A percentile compares a stretch with the other conserved stretches of the same genome.
Conservation (phyloP, 2,797 vertebrate species). For the Gymnoscopelus braueri region DNA sequence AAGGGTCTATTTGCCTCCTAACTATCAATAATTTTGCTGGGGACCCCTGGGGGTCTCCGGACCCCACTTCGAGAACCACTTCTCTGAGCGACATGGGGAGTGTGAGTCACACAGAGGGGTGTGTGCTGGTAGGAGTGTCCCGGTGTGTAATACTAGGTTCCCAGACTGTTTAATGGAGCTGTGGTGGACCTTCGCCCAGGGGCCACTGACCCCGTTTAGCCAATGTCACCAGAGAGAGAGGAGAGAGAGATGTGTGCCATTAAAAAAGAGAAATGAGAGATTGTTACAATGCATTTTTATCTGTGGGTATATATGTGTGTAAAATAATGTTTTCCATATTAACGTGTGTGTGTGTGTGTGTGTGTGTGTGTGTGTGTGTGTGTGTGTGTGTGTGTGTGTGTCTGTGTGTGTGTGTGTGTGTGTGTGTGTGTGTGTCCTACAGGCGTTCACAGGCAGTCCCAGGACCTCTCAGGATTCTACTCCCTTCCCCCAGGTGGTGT, state of each 20-base stretch:
- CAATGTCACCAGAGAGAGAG: too few relatives aligned
- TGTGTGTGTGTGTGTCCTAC: slow-evolving; percentile 51
- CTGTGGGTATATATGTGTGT: too few relatives aligned
- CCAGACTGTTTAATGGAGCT: slow-evolving; percentile 63
- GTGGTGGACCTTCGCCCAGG: slow-evolving; percentile 13
- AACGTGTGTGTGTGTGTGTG: slow-evolving; percentile 4
- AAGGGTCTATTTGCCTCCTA: too few relatives aligned
- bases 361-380: neutral
- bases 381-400: slow-evolving; percentile 19
- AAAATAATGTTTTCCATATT: too few relatives aligned
- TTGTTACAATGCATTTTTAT: too few relatives aligned
- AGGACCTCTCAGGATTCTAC: slow-evolving; percentile 95
- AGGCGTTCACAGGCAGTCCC: slow-evolving; percentile 94
- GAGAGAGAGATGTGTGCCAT: too few relatives aligned
- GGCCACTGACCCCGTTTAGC: slow-evolving; percentile 17
- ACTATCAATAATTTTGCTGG: too few relatives aligned
- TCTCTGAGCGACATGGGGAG: neutral
- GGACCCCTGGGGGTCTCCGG: too few relatives aligned
- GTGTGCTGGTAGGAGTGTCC: slow-evolving; percentile 22
- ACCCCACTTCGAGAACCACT: neutral
- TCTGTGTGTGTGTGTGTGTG: slow-evolving; percentile 41
- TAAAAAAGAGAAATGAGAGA: too few relatives aligned
- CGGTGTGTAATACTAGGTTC: slow-evolving; percentile 69
- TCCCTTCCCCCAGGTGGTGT: slow-evolving; percentile 91
- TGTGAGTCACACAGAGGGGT: slow-evolving; percentile 10